Evolutionary conservation across 2,888 invertebrate species (phyloP), one percentile per base, ranked within the genome.

Genomic region (Seladonia tumulorum): DNA sequence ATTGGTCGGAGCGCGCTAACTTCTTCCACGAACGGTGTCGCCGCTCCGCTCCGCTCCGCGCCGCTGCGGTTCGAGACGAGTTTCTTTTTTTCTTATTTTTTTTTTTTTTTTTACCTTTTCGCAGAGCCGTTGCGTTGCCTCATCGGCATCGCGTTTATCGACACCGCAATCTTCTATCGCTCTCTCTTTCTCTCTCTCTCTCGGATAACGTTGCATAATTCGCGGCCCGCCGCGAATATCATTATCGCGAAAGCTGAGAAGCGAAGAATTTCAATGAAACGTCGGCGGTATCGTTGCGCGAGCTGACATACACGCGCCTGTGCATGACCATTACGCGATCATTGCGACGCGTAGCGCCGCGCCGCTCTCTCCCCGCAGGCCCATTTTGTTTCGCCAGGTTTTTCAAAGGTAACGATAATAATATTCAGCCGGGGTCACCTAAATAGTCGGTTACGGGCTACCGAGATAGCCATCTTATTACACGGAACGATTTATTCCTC

Each of bases 211-310:
- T 84, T 84, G 82, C 84, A 84, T 75, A 84, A 84, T 84, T 82
- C 78, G 84, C 82, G 82, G 42, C 77, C 68, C 77, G 71, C 82
- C 63, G 71, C 84, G 82, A 82, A 82, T 84, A 84, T 84, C 82
- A 82, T 84, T 84, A 84, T 82, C 84, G 82, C 84, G 84, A 84
- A 79, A 84, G 83, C 83, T 81, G 83, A 83, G 83, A 81, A 53
- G 78, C 82, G 78, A 78, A 72, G 82, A 84, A 84, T 82, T 84
- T 84, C 84, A 82, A 84, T 82, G 82, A 75, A 84, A 77, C 70
- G 66, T 35, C 66, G 66, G 29, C 18, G 66, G 35, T 66, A 35
- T 73, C 76, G 71, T 71, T 71, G 71, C 35, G 68, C 35, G 68
- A 42, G 68, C 25, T 14, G 22, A 35, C 35, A 35, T 22, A 70